Percentiles rank a stretch among this genome's conserved stretches.
Evolutionary conservation across 2,113 vertebrate genomes (phyloP).

Genomic region (Hemiscyllium ocellatum): DNA sequence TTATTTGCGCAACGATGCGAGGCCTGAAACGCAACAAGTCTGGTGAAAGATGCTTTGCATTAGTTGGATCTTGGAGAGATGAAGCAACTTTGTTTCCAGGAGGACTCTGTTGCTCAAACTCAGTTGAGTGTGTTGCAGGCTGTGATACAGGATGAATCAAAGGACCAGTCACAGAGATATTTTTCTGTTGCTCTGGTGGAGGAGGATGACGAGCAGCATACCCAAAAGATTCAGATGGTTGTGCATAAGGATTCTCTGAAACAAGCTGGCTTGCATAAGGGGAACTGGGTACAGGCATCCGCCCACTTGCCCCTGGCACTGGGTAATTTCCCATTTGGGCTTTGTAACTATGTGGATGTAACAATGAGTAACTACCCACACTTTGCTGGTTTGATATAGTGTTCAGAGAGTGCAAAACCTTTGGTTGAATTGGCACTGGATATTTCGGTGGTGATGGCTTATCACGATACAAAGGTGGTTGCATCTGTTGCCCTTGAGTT

Average conservation of each 20-base stretch:
- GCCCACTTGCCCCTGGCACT: not conserved
- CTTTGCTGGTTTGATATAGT: not conserved
- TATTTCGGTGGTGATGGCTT: not conserved
- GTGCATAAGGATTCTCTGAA: not conserved
- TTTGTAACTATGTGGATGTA: not conserved
- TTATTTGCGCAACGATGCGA: not conserved
- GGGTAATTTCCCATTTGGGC: not conserved
- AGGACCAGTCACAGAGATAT: not conserved
- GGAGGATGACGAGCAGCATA: not conserved
- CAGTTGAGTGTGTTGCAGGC: not conserved
- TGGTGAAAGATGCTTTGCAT: not conserved
- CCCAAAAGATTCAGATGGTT: not conserved
- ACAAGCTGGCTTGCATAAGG: not conserved
- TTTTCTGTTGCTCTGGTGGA: not conserved
- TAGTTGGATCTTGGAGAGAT: not conserved
- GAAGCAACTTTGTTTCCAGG: not conserved
- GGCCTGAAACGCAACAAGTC: not conserved
- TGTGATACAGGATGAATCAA: not conserved
- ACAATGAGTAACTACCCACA: not conserved
- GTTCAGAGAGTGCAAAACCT: not conserved
- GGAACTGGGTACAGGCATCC: not conserved
- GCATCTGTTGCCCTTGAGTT: not conserved
- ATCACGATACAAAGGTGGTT: not conserved
- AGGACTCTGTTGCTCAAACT: not conserved
- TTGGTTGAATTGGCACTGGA: constrained; percentile 4